Conservation (phyloP, 1,140 invertebrate genomes). For the Lerema accius region DNA sequence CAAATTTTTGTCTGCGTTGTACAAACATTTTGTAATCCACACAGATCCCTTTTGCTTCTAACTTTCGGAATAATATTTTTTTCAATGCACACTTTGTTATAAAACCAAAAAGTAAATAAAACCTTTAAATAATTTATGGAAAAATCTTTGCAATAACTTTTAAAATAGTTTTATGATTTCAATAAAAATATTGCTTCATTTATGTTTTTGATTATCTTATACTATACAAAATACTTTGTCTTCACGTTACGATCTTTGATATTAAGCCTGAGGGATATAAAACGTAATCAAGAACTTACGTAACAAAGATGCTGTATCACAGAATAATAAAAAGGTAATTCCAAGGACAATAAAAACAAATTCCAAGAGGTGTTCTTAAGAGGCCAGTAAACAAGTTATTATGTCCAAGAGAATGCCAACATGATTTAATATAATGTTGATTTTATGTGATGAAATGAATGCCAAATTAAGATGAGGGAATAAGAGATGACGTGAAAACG, state of each 20-base stretch:
- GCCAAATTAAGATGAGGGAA: no score
- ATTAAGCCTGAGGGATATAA: not conserved
- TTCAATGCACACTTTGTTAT: no score
- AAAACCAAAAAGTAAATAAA: no score
- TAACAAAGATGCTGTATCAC: not conserved
- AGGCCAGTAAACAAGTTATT: conserved; percentile 20
- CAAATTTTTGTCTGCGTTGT: conserved; percentile 15
- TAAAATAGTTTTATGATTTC: no score
- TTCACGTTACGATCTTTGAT: no score
- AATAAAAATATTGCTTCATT: no score
- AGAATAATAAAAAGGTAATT: conserved; percentile 8
- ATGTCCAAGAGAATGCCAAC: not conserved
- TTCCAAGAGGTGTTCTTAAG: conserved; percentile 4
- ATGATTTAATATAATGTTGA: conserved; percentile 3
- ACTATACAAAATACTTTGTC: no score
- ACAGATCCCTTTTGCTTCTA: not conserved
- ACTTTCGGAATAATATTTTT: not conserved
- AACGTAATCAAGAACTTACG: not conserved
- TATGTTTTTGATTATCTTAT: no score
- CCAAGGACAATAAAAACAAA: conserved; percentile 14
- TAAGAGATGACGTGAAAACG: no score
- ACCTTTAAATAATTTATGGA: no score
- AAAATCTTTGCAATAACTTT: no score
- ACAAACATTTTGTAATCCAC: conserved; percentile 12
- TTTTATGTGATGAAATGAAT: not conserved